Evolutionary conservation across 2,888 invertebrate species (phyloP).

Genomic region (Aporophyla nigra): DNA sequence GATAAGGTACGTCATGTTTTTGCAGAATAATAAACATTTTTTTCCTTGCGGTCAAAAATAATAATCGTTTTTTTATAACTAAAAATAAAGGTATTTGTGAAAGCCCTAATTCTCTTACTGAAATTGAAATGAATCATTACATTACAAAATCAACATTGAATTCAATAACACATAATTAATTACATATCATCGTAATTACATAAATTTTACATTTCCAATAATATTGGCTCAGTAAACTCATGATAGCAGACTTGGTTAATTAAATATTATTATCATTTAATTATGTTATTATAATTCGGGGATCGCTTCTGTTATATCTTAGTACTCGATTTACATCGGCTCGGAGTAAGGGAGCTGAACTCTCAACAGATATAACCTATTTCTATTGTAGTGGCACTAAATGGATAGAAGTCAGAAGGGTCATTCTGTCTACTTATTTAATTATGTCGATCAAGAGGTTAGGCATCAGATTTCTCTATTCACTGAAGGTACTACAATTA

Average conservation of each 20-base stretch:
- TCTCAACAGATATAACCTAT: constrained; percentile 47
- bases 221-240: constrained; percentile 10
- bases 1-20: no score
- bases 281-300: constrained; percentile 45
- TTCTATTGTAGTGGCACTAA: constrained; percentile 1
- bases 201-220: not conserved
- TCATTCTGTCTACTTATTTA: not conserved
- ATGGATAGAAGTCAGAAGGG: not conserved
- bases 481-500: no score
- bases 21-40: no score
- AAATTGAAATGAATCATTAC: not conserved
- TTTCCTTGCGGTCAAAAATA: no score
- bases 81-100: no score
- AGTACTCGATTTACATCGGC: constrained; percentile 28
- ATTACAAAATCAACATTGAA: not conserved
- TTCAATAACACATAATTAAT: not conserved
- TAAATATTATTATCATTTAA: constrained; percentile 50
- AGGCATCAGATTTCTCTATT: no score
- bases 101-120: not conserved
- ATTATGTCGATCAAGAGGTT: not conserved
- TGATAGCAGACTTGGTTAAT: constrained; percentile 4
- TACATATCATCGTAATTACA: not conserved
- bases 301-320: constrained; percentile 41
- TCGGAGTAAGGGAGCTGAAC: constrained; percentile 12
- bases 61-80: not conserved